phyloP scores from a whole-genome alignment of 1,140 invertebrate genomes.

The Tribolium castaneum region DNA sequence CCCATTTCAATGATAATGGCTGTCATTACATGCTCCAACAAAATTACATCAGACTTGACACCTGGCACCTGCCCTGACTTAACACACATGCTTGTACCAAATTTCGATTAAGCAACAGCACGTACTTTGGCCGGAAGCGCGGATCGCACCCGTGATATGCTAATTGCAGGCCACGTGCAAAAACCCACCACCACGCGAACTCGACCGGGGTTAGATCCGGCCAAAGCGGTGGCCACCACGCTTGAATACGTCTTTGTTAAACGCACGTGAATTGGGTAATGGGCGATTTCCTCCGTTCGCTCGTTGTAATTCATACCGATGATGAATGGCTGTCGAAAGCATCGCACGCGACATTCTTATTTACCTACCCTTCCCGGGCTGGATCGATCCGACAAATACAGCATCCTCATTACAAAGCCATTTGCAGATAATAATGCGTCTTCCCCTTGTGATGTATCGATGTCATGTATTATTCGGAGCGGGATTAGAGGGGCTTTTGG shows the following conservation, averaged over 20 bases:
- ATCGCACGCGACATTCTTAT: conserved; percentile 4
- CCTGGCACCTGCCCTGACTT: conserved; percentile 36
- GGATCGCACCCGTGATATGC: not conserved
- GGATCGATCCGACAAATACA: not conserved
- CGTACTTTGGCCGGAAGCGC: not conserved
- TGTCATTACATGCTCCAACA: conserved; percentile 42
- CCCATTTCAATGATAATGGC: conserved; percentile 36
- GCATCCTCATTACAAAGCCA: conserved; percentile 42
- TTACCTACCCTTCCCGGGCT: not conserved
- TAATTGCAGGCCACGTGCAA: not conserved
- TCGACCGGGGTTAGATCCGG: too few species aligned
- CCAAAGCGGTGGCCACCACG: not conserved
- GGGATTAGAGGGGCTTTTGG: not conserved
- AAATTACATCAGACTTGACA: conserved; percentile 45
- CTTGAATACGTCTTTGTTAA: not conserved
- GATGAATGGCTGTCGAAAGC: not conserved
- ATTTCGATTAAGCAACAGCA: conserved; percentile 38
- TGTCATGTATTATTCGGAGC: conserved; percentile 23
- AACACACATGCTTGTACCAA: not conserved
- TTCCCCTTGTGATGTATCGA: conserved; percentile 35
- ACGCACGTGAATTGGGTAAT: not conserved
- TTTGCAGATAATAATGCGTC: conserved; percentile 42
- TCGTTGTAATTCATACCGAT: conserved; percentile 1
- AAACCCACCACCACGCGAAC: not conserved
- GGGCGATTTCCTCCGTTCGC: not conserved